A percentile compares a stretch with the other conserved stretches of the same genome.
Evolutionary conservation across 92 coral and sea anemone species (phyloP).

Genomic region (Porites rus): DNA sequence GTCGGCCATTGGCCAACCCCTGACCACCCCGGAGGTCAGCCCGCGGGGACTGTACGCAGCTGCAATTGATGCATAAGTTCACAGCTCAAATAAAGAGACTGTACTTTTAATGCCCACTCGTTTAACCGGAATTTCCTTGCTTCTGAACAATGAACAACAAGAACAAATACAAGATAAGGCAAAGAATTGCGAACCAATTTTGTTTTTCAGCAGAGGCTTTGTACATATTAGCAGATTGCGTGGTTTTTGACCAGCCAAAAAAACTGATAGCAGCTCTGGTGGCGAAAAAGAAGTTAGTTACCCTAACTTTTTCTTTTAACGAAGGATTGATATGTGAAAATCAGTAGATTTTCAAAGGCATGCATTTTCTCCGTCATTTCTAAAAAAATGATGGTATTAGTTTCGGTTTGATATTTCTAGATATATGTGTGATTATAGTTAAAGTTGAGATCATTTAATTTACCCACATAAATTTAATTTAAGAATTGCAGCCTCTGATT

Average conservation of each 20-base stretch:
- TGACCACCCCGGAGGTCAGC: background rate
- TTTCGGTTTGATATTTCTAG: background rate
- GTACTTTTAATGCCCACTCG: constrained; percentile 15
- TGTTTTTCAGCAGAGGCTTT: constrained; percentile 4
- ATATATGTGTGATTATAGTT: background rate
- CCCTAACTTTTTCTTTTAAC: constrained; percentile 7
- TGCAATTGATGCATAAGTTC: constrained; percentile 13
- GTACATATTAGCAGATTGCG: constrained; percentile 5
- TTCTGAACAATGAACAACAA: constrained; percentile 13
- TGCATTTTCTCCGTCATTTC: constrained; percentile 14
- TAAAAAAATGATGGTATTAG: background rate
- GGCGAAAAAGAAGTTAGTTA: constrained; percentile 9
- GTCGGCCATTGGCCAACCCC: too few species aligned
- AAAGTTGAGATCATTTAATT: constrained; percentile 6
- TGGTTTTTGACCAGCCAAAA: constrained; percentile 8
- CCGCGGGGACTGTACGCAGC: constrained; percentile 16
- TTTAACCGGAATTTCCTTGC: constrained; percentile 11
- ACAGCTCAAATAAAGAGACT: constrained; percentile 11
- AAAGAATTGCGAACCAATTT: background rate
- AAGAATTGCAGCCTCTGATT: background rate
- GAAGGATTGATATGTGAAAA: background rate
- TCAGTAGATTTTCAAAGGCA: constrained; percentile 6
- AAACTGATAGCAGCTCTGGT: constrained; percentile 9
- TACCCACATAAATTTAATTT: constrained; percentile 2
- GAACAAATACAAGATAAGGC: background rate